A percentile compares a stretch with the other conserved stretches of the same genome.
Evolutionary conservation across 2,888 invertebrate genomes (phyloP).

Genomic region (Idaea straminata): DNA sequence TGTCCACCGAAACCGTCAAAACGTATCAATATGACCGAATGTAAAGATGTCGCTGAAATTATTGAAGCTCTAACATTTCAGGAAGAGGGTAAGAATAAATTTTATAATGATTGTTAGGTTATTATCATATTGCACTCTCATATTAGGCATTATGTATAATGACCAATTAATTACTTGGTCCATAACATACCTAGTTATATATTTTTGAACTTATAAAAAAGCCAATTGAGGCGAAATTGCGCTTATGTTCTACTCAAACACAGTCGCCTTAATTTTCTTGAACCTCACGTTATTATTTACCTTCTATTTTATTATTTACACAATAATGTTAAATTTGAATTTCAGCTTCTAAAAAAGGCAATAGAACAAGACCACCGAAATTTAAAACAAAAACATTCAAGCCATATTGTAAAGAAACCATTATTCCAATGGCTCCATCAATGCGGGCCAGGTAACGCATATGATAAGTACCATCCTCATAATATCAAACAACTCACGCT

Average conservation of each 20-base stretch:
- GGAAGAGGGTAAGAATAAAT: conserved; percentile 41
- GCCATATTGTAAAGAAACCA: conserved; percentile 57
- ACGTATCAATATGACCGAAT: conserved; percentile 39
- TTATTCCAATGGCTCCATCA: conserved; percentile 67
- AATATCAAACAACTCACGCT: neutral
- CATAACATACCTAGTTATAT: no score
- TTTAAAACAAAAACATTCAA: conserved; percentile 57
- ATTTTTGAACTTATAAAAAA: no score
- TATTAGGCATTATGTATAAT: no score
- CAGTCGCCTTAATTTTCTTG: no score
- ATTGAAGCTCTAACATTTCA: conserved; percentile 56
- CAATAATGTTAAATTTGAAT: conserved; percentile 13
- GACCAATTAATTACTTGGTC: no score
- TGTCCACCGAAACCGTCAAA: conserved; percentile 47
- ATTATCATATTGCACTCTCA: no score
- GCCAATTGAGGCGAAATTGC: no score
- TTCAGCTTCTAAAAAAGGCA: conserved; percentile 32
- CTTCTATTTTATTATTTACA: neutral
- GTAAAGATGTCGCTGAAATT: conserved; percentile 59
- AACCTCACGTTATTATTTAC: no score
- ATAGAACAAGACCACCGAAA: conserved; percentile 38
- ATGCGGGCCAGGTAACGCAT: conserved; percentile 62
- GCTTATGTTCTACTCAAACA: no score
- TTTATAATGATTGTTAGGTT: conserved; percentile 11
- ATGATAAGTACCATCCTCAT: neutral